These are phyloP conservation scores for Incurvaria masculella DNA, from an alignment of 2,888 invertebrate genomes.

Conservation along the genomic window DNA sequence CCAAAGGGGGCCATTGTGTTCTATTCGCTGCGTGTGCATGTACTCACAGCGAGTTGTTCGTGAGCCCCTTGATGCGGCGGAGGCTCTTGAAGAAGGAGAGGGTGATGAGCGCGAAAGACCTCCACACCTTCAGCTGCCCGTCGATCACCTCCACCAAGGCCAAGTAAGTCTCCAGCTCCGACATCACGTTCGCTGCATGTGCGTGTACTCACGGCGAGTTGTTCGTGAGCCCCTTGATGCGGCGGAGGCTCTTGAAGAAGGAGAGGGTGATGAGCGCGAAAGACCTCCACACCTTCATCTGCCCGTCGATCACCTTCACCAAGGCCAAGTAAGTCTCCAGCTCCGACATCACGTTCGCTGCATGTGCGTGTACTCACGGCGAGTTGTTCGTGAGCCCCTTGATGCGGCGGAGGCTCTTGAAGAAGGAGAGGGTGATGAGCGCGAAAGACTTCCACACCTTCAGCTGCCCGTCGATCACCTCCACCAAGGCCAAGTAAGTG, in stretches of 20 bases:
- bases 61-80: too few species aligned
- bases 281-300: slow-evolving; percentile 80
- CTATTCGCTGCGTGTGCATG: slow-evolving; percentile 58
- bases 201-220: background rate
- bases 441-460: slow-evolving; percentile 83
- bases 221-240: too few species aligned
- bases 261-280: slow-evolving; percentile 82
- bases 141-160: slow-evolving; percentile 80
- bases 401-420: background rate
- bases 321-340: slow-evolving; percentile 75
- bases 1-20: too few species aligned
- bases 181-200: slow-evolving; percentile 66
- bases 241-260: slow-evolving; percentile 49
- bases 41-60: too few species aligned
- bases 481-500: slow-evolving; percentile 73
- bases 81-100: slow-evolving; percentile 72
- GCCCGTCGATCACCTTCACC: slow-evolving; percentile 81
- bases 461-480: slow-evolving; percentile 79
- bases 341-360: slow-evolving; percentile 71
- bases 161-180: slow-evolving; percentile 73
- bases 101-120: slow-evolving; percentile 81
- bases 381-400: too few species aligned
- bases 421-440: slow-evolving; percentile 77
- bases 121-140: slow-evolving; percentile 78
- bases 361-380: slow-evolving; percentile 14